A percentile compares a stretch with the other conserved stretches of the same genome.
Conservation (phyloP, 2,888 invertebrate species). For the Dilophus febrilis region DNA sequence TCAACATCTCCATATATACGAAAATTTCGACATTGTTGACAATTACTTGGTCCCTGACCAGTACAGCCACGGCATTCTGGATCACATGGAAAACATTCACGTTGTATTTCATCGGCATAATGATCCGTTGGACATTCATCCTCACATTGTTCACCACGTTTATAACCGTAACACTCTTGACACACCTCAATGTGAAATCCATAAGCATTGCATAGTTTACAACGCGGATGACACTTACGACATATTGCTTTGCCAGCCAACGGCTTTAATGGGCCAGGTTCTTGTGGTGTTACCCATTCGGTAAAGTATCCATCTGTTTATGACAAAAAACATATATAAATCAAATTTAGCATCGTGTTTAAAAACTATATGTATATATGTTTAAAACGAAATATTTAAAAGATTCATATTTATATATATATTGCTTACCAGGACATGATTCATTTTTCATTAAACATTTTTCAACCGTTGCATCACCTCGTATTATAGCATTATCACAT, state of each 20-base stretch:
- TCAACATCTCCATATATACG: slow-evolving; percentile 47
- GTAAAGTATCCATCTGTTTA: slow-evolving; percentile 51
- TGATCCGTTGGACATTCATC: slow-evolving; percentile 75
- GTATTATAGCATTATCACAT: slow-evolving; percentile 80
- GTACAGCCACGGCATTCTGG: slow-evolving; percentile 70
- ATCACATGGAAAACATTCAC: slow-evolving; percentile 59
- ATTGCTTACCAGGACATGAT: slow-evolving; percentile 54
- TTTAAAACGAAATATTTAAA: neutral
- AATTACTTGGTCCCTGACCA: slow-evolving; percentile 60
- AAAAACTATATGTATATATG: neutral
- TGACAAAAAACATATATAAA: neutral
- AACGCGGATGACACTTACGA: slow-evolving; percentile 76
- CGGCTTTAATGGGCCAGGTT: slow-evolving; percentile 51
- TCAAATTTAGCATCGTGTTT: neutral
- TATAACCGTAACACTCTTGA: slow-evolving; percentile 70
- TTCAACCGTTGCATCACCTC: slow-evolving; percentile 49
- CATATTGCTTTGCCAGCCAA: slow-evolving; percentile 77
- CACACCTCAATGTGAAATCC: slow-evolving; percentile 78
- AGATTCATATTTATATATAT: neutral
- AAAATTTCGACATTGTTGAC: slow-evolving; percentile 58
- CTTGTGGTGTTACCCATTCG: slow-evolving; percentile 65
- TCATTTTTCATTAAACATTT: slow-evolving; percentile 65
- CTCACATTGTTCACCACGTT: slow-evolving; percentile 77
- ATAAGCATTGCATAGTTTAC: slow-evolving; percentile 73
- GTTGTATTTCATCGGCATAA: slow-evolving; percentile 56